phyloP scores from a whole-genome alignment of 2,113 vertebrate genomes.

The Callionymus lyra region DNA sequence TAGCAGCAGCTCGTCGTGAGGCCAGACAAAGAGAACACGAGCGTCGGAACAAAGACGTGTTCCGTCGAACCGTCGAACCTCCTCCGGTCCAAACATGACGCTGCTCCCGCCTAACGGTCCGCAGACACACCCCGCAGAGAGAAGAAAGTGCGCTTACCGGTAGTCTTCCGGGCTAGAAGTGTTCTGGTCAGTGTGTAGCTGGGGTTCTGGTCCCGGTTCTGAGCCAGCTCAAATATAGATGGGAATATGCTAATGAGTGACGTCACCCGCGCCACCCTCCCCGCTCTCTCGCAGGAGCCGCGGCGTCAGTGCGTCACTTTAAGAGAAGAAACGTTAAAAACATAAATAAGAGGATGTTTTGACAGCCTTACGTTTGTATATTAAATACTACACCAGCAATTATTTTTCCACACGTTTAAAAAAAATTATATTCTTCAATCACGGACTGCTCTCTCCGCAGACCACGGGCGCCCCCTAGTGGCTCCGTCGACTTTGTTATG shows the following conservation, averaged over 20 bases:
- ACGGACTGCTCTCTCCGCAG: too few species aligned
- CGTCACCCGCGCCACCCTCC: conserved; percentile 51
- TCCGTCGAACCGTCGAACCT: too few species aligned
- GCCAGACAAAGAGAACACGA: too few species aligned
- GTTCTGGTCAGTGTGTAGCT: conserved; percentile 43
- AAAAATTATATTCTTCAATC: background rate
- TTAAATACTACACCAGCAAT: background rate
- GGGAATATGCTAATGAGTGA: conserved; percentile 70
- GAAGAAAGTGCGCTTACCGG: conserved; percentile 42
- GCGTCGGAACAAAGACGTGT: too few species aligned
- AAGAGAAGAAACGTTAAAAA: background rate
- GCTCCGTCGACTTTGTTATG: too few species aligned
- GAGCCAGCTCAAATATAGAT: conserved; percentile 54
- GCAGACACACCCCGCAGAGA: too few species aligned
- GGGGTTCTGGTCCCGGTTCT: conserved; percentile 47
- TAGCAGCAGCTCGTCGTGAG: too few species aligned
- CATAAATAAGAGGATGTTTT: too few species aligned
- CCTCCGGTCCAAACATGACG: too few species aligned
- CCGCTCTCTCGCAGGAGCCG: conserved; percentile 15
- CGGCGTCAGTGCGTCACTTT: background rate
- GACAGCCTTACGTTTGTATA: too few species aligned
- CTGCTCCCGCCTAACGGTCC: too few species aligned
- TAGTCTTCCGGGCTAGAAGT: conserved; percentile 12
- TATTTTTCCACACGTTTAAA: background rate
- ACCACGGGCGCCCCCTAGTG: too few species aligned